phyloP scores from a whole-genome alignment of 2,888 invertebrate species.

The Eudemis profundana region DNA sequence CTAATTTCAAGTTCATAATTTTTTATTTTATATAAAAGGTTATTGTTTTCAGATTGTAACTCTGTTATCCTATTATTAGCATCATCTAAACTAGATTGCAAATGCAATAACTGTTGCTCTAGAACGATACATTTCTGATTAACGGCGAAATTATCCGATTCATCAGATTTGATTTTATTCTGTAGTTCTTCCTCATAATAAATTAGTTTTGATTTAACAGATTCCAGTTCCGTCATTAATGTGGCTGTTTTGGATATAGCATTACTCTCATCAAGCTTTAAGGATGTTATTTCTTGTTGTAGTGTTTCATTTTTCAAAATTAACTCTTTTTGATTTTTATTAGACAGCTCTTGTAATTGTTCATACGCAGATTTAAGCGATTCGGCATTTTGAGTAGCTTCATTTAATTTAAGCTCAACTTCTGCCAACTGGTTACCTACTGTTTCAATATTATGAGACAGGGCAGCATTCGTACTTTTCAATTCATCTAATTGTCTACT shows the following conservation, averaged over 20 bases:
- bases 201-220: slow-evolving; percentile 51
- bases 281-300: slow-evolving; percentile 54
- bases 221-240: slow-evolving; percentile 60
- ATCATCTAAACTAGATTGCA: slow-evolving; percentile 66
- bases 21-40: slow-evolving; percentile 53
- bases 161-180: slow-evolving; percentile 46
- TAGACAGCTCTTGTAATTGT: slow-evolving; percentile 56
- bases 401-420: slow-evolving; percentile 55
- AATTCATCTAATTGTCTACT: slow-evolving; percentile 61
- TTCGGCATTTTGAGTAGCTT: slow-evolving; percentile 55
- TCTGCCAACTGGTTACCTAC: slow-evolving; percentile 45
- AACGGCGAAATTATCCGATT: slow-evolving; percentile 51
- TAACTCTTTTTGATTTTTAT: slow-evolving; percentile 50
- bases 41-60: slow-evolving; percentile 59
- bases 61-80: slow-evolving; percentile 71
- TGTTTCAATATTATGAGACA: slow-evolving; percentile 50
- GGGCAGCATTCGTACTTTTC: slow-evolving; percentile 53
- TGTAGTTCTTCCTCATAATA: slow-evolving; percentile 53
- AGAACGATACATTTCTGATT: slow-evolving; percentile 58
- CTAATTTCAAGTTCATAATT: slow-evolving; percentile 18
- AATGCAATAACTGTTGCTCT: slow-evolving; percentile 62
- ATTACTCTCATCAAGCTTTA: slow-evolving; percentile 56
- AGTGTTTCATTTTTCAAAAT: slow-evolving; percentile 52
- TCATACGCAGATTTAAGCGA: slow-evolving; percentile 56
- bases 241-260: slow-evolving; percentile 53